These are phyloP conservation scores for Macrochelys suwanniensis DNA, from an alignment of 2,797 vertebrate genomes.

Conservation along the genomic window DNA sequence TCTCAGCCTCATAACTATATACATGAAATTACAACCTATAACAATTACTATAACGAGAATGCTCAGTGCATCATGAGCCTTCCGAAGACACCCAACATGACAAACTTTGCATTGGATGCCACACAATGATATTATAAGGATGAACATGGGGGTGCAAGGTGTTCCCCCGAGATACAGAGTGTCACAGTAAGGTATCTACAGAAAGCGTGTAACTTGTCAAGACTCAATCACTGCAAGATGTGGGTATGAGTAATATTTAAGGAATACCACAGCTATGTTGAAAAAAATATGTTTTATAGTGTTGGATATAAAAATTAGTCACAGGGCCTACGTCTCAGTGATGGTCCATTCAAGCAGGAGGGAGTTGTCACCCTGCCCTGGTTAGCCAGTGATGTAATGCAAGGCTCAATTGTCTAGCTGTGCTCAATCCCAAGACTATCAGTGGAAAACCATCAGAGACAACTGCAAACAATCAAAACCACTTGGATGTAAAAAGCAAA, in stretches of 20 bases:
- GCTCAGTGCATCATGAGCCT: too few species aligned
- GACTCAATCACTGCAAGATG: background rate
- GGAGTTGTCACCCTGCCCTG: background rate
- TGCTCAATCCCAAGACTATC: background rate
- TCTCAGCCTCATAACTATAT: too few species aligned
- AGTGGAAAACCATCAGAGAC: background rate
- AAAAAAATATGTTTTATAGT: background rate
- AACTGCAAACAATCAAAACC: background rate
- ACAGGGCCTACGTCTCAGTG: background rate
- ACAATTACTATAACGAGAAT: too few species aligned
- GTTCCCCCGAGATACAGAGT: too few species aligned
- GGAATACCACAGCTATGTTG: background rate
- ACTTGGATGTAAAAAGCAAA: background rate
- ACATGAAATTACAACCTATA: too few species aligned
- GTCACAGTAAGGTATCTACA: background rate
- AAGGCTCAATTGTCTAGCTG: background rate
- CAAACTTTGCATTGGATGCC: too few species aligned
- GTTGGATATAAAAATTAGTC: background rate
- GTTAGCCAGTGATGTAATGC: background rate
- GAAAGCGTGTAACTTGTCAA: background rate
- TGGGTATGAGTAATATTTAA: too few species aligned
- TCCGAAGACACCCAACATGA: too few species aligned
- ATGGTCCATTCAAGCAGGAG: background rate
- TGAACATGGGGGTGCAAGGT: too few species aligned
- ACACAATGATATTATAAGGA: too few species aligned